Conservation (phyloP, 2,888 invertebrate genomes). For the Agonum fuliginosum region DNA sequence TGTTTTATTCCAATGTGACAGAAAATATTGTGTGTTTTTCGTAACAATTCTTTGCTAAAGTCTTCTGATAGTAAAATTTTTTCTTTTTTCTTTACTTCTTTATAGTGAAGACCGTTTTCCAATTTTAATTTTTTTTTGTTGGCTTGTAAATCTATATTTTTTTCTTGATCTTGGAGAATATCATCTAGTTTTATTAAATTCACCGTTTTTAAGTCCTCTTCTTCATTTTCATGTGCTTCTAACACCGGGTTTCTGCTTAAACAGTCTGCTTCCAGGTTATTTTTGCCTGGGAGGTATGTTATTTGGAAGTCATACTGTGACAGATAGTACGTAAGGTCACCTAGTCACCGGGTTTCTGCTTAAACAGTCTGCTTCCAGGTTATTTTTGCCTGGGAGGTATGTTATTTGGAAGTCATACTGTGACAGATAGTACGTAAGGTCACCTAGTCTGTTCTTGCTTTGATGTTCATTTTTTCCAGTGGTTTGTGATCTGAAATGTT, state of each 20-base stretch:
- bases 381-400: too few species aligned
- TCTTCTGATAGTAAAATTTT: conserved; percentile 54
- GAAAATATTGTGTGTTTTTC: conserved; percentile 42
- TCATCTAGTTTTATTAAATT: conserved; percentile 51
- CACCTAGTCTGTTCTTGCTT: conserved; percentile 61
- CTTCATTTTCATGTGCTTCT: conserved; percentile 58
- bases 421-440: too few species aligned
- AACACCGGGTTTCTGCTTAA: conserved; percentile 62
- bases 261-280: conserved; percentile 62
- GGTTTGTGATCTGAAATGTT: too few species aligned
- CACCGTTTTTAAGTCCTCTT: conserved; percentile 46
- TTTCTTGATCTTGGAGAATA: conserved; percentile 59
- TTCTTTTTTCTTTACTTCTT: conserved; percentile 43
- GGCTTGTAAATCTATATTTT: conserved; percentile 50
- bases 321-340: too few species aligned
- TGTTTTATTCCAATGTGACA: conserved; percentile 13
- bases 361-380: conserved; percentile 61
- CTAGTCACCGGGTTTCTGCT: conserved; percentile 62
- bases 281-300: too few species aligned
- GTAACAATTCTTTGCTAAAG: conserved; percentile 46
- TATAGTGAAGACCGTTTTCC: conserved; percentile 46
- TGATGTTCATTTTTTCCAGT: too few species aligned
- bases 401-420: too few species aligned
- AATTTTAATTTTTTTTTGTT: conserved; percentile 15
- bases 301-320: too few species aligned